Evolutionary conservation across 2,797 vertebrate genomes (phyloP), one percentile per base, ranked within the genome.

Genomic region (Pseudopleuronectes americanus): DNA sequence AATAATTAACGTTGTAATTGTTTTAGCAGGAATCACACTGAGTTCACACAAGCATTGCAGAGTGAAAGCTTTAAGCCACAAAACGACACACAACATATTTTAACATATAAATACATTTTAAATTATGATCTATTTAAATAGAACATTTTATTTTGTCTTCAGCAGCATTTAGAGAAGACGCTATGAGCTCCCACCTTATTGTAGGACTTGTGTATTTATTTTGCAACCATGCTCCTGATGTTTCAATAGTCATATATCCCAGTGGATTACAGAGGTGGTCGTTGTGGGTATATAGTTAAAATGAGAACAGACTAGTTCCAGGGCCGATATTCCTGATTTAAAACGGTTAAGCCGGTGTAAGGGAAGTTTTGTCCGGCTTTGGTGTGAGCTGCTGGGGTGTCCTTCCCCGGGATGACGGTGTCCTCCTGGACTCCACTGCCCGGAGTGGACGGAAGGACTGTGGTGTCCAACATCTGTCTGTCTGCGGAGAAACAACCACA

Each of bases 271-370:
- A 45, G 43, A 14, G 41, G 41, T 14, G 41, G 31, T 33, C 31
- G 8, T 33, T 33, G 31, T 33, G 31, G 3, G 31, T 10, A 9
- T 10, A 33, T 10, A 33, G 31, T 33, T 17, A 43, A 17, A 43
- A 43, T 43, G 5, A 43, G 8, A 8, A 3, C 6, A 4, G 6
- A 21, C 64, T 90, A 95, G 60, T 95, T 95, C 95, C 95, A 95
- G 14, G 95, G 95, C 58, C 94, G 88, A 79, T 95, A 95, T 61
- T 93, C 93, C 21, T 86, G 75, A 24, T 88, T 90, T 73, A 91
- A 76, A 74, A 80, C 74, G 1, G 85, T 84, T 22, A 92, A 45
- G 6, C 90, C 93, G 6, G 84, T 64, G 70, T 83, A 91, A 43
- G 87, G 62, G 45, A 87, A 84, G 66, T 56, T 82, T 4, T 81